Base-by-base conservation (phyloP, 2,797 vertebrate genomes). In the Sebastes taczanowskii region DNA sequence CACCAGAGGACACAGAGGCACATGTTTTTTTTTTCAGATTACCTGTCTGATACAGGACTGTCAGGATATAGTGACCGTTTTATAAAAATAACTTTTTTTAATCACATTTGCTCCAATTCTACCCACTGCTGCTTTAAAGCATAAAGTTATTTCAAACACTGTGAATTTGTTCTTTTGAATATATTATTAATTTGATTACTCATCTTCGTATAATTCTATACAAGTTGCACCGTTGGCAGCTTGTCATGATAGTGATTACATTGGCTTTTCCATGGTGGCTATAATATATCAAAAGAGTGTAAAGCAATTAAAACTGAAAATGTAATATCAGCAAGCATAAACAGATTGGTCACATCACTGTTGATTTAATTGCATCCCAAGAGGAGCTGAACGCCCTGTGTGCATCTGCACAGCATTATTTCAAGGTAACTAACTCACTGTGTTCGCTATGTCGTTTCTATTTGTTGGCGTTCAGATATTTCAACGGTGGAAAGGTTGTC, bases 251-350 rank as follows among this genome's bases (percentile, higher is more conserved):
- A 75, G 79, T 67, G 83, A 79, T 86, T 89, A 68, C 69, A 83
- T 79, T 79, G 66, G 75, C 66, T 65, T 80, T 82, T 85, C 71
- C 20, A 55, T 35, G 38, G 49, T 77, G 46, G 60, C 77, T 38
- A 8, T 60, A 75, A 80, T 77, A 86, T 86, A 82, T 89, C 82
- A 67, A 83, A 89, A 78, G 49, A 78, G n/a, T 46, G 60, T 71
- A 80, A 88, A 84, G 75, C 86, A 86, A 88, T 92, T 90, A 89
- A 86, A 88, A 81, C 56, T 67, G 52, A 83, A 91, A 93, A 67
- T 87, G 83, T 89, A 88, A 87, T 80, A 83, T 89, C 89, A 92
- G 89, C 88, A 89, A 38, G 29, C 82, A 80, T 77, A 71, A 80
- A 86, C 42, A 86, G 64, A 84, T 80, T 78, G 73, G 83, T 80